phyloP scores from a whole-genome alignment of 2,113 vertebrate genomes.

The Heliornis fulica region DNA sequence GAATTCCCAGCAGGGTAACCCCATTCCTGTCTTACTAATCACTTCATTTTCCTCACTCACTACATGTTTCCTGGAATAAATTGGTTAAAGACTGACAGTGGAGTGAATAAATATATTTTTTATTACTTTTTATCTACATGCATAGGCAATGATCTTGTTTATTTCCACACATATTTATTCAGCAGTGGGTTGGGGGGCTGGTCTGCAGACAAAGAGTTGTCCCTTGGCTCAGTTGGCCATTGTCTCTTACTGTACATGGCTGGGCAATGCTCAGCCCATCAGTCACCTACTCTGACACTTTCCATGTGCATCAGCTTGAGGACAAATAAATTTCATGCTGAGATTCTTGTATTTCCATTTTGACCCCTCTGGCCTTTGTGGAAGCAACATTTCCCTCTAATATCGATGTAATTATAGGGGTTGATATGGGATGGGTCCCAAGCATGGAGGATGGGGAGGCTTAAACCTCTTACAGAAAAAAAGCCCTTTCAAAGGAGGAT shows the following conservation, averaged over 20 bases:
- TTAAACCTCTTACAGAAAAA: background rate
- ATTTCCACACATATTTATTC: background rate
- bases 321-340: background rate
- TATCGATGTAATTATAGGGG: background rate
- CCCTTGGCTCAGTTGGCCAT: background rate
- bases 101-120: background rate
- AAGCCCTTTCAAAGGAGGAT: background rate
- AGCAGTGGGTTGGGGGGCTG: background rate
- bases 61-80: background rate
- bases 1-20: background rate
- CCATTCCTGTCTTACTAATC: background rate
- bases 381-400: background rate
- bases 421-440: background rate
- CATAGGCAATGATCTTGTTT: background rate
- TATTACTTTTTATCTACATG: background rate
- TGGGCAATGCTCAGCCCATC: background rate
- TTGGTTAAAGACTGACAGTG: background rate
- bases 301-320: background rate
- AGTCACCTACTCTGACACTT: background rate
- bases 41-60: background rate
- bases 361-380: background rate
- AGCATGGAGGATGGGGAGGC: rapidly evolving
- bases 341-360: background rate
- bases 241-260: background rate
- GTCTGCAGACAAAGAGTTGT: background rate